A percentile compares a stretch with the other conserved stretches of the same genome.
Evolutionary conservation across 2,113 vertebrate species (phyloP).

Genomic region (Planiliza haematocheilus): DNA sequence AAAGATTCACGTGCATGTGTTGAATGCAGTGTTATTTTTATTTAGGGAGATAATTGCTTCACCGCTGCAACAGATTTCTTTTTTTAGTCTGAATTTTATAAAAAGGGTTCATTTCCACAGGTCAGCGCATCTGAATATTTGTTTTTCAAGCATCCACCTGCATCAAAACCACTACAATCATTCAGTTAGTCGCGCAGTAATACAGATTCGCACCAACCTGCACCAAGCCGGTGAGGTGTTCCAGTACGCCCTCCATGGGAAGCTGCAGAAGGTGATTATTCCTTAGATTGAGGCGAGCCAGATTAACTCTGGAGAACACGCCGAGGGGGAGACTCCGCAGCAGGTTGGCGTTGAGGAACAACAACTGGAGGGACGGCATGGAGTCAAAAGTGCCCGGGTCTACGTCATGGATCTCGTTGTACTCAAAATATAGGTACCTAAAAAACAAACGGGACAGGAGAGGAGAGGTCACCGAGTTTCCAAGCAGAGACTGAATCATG

Average conservation of each 20-base stretch:
- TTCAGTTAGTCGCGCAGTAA: neutral
- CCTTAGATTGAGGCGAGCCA: constrained; percentile 93
- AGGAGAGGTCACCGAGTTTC: constrained; percentile 2
- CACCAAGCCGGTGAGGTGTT: constrained; percentile 94
- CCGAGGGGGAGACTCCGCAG: constrained; percentile 91
- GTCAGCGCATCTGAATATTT: constrained; percentile 26
- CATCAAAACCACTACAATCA: constrained; percentile 69
- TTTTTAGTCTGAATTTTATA: too few relatives aligned
- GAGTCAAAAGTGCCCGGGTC: constrained; percentile 93
- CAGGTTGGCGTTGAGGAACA: constrained; percentile 96
- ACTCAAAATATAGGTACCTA: constrained; percentile 96
- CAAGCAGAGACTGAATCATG: neutral
- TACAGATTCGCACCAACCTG: constrained; percentile 85
- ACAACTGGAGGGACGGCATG: constrained; percentile 94
- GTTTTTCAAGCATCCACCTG: constrained; percentile 80
- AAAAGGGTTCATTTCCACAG: too few relatives aligned
- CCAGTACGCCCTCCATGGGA: constrained; percentile 92
- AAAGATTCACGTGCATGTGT: too few relatives aligned
- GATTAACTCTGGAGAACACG: constrained; percentile 91
- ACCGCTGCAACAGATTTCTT: too few relatives aligned
- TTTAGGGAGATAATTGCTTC: too few relatives aligned
- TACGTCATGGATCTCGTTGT: constrained; percentile 94
- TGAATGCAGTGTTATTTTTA: too few relatives aligned
- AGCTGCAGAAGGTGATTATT: constrained; percentile 96
- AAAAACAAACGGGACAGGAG: constrained; percentile 20